Conservation (phyloP, 1,140 invertebrate genomes). For the Cotesia typhae region DNA sequence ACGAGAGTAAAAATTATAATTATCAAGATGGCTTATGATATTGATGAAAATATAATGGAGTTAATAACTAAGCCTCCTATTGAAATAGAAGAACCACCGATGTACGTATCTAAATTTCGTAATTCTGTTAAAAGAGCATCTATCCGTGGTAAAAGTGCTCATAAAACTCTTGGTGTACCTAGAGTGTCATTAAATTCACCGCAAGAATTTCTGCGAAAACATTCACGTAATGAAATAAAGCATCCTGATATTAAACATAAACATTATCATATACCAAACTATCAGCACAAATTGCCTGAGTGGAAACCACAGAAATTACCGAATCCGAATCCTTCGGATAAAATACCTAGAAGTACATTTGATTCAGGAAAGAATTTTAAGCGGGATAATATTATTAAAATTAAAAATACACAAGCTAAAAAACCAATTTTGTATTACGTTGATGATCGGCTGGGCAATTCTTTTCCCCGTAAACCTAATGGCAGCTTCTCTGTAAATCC, state of each 20-base stretch:
- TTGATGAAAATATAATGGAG: conserved; percentile 49
- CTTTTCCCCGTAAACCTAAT: conserved; percentile 53
- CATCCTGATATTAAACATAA: conserved; percentile 36
- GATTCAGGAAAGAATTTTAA: conserved; percentile 63
- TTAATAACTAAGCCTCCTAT: conserved; percentile 17
- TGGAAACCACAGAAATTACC: conserved; percentile 43
- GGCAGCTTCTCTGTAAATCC: conserved; percentile 64
- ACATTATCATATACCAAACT: conserved; percentile 40
- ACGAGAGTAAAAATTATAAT: no score
- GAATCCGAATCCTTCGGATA: conserved; percentile 27
- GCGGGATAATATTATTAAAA: conserved; percentile 67
- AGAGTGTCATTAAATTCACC: conserved; percentile 67
- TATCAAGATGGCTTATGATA: conserved; percentile 1
- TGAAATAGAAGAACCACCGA: conserved; percentile 12
- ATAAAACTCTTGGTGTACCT: conserved; percentile 71
- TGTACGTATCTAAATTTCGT: conserved; percentile 38
- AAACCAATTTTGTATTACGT: conserved; percentile 60
- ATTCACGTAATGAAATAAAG: conserved; percentile 36
- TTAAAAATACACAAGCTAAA: conserved; percentile 64
- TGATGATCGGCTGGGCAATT: conserved; percentile 60
- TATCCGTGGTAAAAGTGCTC: conserved; percentile 45
- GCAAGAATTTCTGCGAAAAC: conserved; percentile 69
- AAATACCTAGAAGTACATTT: conserved; percentile 43
- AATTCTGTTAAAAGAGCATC: conserved; percentile 24
- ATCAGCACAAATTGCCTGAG: conserved; percentile 41